phyloP scores from a whole-genome alignment of 2,888 invertebrate genomes.

The Helobdella robusta region DNA sequence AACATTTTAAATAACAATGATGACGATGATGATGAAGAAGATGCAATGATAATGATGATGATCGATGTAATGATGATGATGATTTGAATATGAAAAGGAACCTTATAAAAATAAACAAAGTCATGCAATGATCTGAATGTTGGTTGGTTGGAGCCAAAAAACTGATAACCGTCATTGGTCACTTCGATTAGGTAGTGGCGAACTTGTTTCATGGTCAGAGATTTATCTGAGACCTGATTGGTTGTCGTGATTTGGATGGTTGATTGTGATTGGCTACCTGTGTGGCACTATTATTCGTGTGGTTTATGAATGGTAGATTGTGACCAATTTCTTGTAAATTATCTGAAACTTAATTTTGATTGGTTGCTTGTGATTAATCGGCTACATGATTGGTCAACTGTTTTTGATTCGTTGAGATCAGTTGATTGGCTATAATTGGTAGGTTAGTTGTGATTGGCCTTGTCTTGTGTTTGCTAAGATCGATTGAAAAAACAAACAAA shows the following conservation, averaged over 20 bases:
- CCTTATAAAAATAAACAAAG: slow-evolving; percentile 18
- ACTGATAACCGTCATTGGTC: slow-evolving; percentile 9
- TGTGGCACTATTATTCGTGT: too few relatives aligned
- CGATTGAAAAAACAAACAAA: too few relatives aligned
- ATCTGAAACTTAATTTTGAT: not conserved
- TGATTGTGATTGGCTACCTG: too few relatives aligned
- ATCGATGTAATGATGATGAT: not conserved
- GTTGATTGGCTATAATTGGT: too few relatives aligned
- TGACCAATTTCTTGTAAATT: not conserved
- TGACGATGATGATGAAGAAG: too few relatives aligned
- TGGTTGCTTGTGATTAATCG: not conserved
- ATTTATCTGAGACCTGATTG: not conserved
- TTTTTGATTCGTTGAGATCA: too few relatives aligned
- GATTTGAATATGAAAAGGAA: not conserved
- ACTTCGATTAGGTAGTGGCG: slow-evolving; percentile 19
- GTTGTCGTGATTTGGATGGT: too few relatives aligned
- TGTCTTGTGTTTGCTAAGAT: too few relatives aligned
- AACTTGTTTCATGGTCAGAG: not conserved
- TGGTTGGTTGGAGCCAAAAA: slow-evolving; percentile 22
- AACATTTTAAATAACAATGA: not conserved
- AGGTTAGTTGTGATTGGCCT: too few relatives aligned
- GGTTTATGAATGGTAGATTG: not conserved
- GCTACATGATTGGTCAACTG: too few relatives aligned
- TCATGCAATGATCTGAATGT: not conserved
- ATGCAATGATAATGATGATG: too few relatives aligned